Evolutionary conservation across 2,113 vertebrate species (phyloP), one percentile per base, ranked within the genome.

Genomic region (Daboia siamensis): DNA sequence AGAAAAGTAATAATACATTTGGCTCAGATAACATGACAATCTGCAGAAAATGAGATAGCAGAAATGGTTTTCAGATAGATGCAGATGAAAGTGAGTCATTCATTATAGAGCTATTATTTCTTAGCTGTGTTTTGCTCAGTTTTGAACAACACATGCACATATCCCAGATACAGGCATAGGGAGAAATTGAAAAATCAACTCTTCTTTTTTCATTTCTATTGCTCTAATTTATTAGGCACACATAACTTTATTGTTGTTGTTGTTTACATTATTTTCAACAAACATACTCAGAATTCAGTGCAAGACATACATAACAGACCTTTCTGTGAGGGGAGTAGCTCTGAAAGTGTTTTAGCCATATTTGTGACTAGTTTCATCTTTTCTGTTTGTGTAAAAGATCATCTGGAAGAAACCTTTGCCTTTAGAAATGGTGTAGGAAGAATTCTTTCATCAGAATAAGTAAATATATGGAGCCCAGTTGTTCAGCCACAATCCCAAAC

Each of bases 21-120:
- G 88, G 94, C 69, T 94, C 39, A 91, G 90, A 87, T 94, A 95
- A 91, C n/a, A 87, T 92, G 33, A 93, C 92, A 93, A 89, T 48
- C 57, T 89, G 61, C 61, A 88, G 20, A 89, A 93, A 91, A 93
- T 94, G 84, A 89, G 85, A 91, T 94, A 87, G 55, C 59, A 94
- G n/a, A 39, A 8, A 96, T 96, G 92, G 39, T 93, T 96, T 96
- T 93, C 87, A 87, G 86, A 91, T 93, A 93, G 69, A 91, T 88
- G 56, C 2, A 94, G 90, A 91, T 4, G 86, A 86, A 95, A 95
- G 88, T 88, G 20, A 51, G 29, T 39, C 57, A 89, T 91, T 80
- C 94, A 61, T 94, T 91, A 93, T 5, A 93, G 90, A 94, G 9
- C 4, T 85, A 84, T 29, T 1, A n/a, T 87, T 51, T 88, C 86